Conservation (phyloP, 1,140 invertebrate species). For the Pseudomyrmex concolor region DNA sequence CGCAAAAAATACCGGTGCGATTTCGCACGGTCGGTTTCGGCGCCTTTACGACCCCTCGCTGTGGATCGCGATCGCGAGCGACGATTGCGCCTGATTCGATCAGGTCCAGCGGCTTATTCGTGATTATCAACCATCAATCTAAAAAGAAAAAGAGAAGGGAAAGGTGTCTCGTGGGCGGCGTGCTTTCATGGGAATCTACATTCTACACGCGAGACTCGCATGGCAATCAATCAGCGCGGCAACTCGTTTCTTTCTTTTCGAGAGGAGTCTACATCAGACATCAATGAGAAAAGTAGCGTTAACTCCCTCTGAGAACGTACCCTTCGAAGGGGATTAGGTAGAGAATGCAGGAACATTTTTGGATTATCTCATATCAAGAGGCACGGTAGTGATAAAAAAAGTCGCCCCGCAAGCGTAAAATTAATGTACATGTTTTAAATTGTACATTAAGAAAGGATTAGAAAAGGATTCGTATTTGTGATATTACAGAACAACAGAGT, state of each 20-base stretch:
- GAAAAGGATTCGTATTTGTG: too few relatives aligned
- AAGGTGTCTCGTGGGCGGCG: neutral
- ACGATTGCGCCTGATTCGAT: constrained; percentile 72
- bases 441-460: too few relatives aligned
- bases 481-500: too few relatives aligned
- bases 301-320: neutral
- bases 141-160: constrained; percentile 72
- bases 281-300: neutral
- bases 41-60: neutral
- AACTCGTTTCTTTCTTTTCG: constrained; percentile 35
- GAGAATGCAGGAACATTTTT: too few relatives aligned
- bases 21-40: neutral
- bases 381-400: too few relatives aligned
- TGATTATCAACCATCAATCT: constrained; percentile 80
- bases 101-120: constrained; percentile 63
- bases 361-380: too few relatives aligned
- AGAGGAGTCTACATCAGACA: constrained; percentile 7
- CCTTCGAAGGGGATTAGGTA: too few relatives aligned
- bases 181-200: constrained; percentile 4
- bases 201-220: constrained; percentile 41
- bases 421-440: too few relatives aligned
- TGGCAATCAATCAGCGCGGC: constrained; percentile 6
- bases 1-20: too few relatives aligned
- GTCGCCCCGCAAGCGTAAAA: too few relatives aligned
- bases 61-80: neutral